phyloP scores from a whole-genome alignment of 2,888 invertebrate genomes.

The Osedax frankpressi region DNA sequence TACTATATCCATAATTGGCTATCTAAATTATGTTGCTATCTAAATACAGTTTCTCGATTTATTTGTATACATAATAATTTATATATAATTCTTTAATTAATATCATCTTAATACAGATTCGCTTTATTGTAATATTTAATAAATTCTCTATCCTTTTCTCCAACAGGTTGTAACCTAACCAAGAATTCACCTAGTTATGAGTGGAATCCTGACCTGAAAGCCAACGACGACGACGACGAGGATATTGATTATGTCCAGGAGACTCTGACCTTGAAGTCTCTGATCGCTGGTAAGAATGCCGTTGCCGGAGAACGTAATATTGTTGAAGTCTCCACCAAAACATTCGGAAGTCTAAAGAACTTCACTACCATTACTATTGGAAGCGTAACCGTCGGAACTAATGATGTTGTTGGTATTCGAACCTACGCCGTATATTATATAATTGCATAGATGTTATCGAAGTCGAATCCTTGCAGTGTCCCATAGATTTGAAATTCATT shows the following conservation, averaged over 20 bases:
- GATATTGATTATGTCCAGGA: background rate
- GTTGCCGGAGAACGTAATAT: background rate
- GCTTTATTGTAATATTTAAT: no score
- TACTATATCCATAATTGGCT: no score
- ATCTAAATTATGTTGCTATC: no score
- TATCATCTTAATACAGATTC: no score
- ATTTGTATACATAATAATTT: no score
- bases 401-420: background rate
- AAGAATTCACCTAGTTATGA: background rate
- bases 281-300: background rate
- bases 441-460: no score
- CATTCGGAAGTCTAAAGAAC: background rate
- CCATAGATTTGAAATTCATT: background rate
- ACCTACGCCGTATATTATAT: no score
- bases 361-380: background rate
- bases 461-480: background rate
- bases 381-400: background rate
- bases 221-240: background rate
- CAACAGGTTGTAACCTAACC: background rate
- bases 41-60: no score
- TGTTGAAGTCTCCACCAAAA: background rate
- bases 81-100: no score
- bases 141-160: no score
- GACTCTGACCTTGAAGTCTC: background rate
- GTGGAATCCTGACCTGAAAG: background rate